Percentiles rank a stretch among this genome's conserved stretches.
These are phyloP conservation scores for Papilio polyxenes DNA, from an alignment of 1,140 invertebrate genomes.

Conservation along the genomic window DNA sequence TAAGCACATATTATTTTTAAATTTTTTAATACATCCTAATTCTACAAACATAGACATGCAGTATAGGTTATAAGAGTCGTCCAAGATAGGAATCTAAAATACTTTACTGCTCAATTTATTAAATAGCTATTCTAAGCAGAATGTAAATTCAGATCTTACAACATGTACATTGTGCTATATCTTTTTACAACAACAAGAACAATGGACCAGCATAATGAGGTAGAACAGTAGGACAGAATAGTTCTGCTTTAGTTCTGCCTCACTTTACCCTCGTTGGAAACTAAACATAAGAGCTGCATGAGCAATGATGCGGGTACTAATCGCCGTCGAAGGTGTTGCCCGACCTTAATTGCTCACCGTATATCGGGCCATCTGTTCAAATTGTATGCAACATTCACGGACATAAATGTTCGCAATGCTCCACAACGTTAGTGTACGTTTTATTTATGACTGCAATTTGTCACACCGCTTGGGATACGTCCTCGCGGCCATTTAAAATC, in stretches of 20 bases:
- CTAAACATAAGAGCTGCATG: neutral
- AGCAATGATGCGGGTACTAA: constrained; percentile 19
- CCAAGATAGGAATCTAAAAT: neutral
- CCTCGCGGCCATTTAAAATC: constrained; percentile 30
- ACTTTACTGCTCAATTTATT: neutral
- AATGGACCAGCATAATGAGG: neutral
- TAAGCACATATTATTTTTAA: neutral
- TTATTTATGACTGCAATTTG: constrained; percentile 34
- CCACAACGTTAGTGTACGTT: constrained; percentile 24
- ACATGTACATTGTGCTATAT: neutral
- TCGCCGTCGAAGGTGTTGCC: constrained; percentile 28
- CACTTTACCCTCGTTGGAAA: neutral
- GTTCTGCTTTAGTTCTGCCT: neutral
- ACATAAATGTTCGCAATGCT: constrained; percentile 35
- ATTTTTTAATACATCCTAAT: neutral
- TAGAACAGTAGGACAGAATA: neutral
- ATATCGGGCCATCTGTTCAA: constrained; percentile 36
- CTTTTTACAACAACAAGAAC: neutral
- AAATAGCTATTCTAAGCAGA: no score
- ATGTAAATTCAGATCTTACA: neutral
- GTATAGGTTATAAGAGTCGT: neutral
- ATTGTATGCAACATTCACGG: constrained; percentile 32
- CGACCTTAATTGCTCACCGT: constrained; percentile 32
- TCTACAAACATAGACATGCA: no score
- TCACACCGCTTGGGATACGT: constrained; percentile 29